Evolutionary conservation across 2,797 vertebrate genomes (phyloP), one percentile per base, ranked within the genome.

Genomic region (Melanotaenia nigrans): DNA sequence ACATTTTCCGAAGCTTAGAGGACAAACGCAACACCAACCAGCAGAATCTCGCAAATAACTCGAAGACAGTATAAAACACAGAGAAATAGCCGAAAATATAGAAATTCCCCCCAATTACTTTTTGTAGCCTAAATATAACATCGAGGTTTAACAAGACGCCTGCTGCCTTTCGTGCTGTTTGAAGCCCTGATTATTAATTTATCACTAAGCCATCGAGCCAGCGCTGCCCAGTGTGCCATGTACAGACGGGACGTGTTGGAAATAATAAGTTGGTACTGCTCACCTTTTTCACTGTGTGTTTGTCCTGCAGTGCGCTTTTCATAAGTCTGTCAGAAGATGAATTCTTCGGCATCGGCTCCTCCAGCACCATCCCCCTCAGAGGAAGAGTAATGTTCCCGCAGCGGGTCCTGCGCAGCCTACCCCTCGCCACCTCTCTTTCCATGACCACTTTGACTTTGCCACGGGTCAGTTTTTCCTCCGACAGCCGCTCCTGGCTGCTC

Each of bases 381-480:
- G 91, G 87, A 4, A 93, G 89, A 83, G 91, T 88, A 38, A 94
- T 93, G 92, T 95, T 94, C 89, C 95, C 95, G 84, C 95, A 93
- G 78, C 95, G 94, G 73, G 93, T 95, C 93, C 93, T 94, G 88
- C 95, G 94, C 82, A 94, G 92, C 77, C 95, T 82, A 78, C 94
- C 95, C 77, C 90, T 89, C 86, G 90, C 94, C 90, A 94, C 94
- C 90, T 96, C 95, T 68, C 94, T 90, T 66, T 96, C 94, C 84
- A 95, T 91, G 58, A 95, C 93, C 87, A 93, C 95, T 87, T 94
- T 94, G 84, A 95, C 95, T 87, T 94, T 95, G 91, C 94, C 94
- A 68, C 95, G 93, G 82, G 95, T 96, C 75, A 96, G 92, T 86
- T 94, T 92, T 87, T 94, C 91, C 74, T 89, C 91, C 20, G 86